Evolutionary conservation across 2,888 invertebrate species (phyloP).

Genomic region (Spisula subtruncata): DNA sequence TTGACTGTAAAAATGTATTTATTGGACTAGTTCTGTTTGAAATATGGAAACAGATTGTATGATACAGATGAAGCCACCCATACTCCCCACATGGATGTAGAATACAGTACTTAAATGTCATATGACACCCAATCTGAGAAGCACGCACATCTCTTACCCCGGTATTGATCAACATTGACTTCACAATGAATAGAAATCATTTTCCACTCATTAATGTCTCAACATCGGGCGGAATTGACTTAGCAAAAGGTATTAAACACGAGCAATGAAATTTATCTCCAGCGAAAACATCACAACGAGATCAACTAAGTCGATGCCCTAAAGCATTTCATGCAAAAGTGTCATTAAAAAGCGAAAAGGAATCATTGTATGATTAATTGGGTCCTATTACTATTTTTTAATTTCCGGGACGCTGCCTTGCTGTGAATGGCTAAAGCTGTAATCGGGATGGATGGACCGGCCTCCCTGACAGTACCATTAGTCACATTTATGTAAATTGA

Average conservation of each 20-base stretch:
- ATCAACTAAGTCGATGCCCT: conserved; percentile 2
- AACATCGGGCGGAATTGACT: conserved; percentile 34
- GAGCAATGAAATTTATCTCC: conserved; percentile 48
- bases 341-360: conserved; percentile 61
- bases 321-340: conserved; percentile 47
- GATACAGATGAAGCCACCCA: neutral
- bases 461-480: conserved; percentile 52
- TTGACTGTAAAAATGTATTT: neutral
- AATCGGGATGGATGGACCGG: conserved; percentile 53
- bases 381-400: conserved; percentile 66
- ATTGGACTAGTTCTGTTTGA: neutral
- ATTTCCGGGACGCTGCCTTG: conserved; percentile 60
- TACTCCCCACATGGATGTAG: neutral
- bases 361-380: conserved; percentile 69
- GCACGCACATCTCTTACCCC: neutral
- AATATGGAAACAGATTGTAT: neutral
- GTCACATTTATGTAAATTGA: conserved; percentile 66
- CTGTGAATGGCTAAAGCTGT: conserved; percentile 36
- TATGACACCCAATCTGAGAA: conserved; percentile 12
- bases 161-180: neutral
- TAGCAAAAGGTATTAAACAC: conserved; percentile 40
- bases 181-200: neutral
- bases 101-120: neutral
- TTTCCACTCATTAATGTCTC: conserved; percentile 16
- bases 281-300: conserved; percentile 25